Evolutionary conservation across 2,113 vertebrate genomes (phyloP), one percentile per base, ranked within the genome.

Genomic region (Peromyscus polionotus): DNA sequence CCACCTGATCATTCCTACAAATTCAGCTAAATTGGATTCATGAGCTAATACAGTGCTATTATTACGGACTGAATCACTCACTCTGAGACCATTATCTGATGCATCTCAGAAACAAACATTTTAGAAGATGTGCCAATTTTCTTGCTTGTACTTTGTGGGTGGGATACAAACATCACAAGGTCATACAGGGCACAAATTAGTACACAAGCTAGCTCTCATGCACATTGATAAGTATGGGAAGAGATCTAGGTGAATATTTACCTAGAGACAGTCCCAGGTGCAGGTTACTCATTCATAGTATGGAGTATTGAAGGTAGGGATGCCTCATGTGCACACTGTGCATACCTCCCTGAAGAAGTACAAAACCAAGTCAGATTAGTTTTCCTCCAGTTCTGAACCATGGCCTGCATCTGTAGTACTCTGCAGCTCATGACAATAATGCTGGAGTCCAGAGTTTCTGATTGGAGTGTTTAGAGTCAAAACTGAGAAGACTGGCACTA

Each of bases 11-110:
- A 12, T 77, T 81, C 68, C 48, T 68, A 59, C 4, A 1, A 68
- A 97, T 80, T 39, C 1, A 70, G 10, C 97, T 95, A 94, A 89
- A 87, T 45, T 39, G 87, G 76, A 91, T 96, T 24, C 67, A 86
- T 24, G 59, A 96, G 88, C 73, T 81, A 85, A 61, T 91, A 68
- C n/a, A 65, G 28, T 59, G 26, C 96, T 93, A 88, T 94, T 96
- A 94, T 88, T 96, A 94, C 87, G 31, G 48, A 57, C 59, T 97
- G 86, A 97, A 86, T 98, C 96, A 97, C 79, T 96, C 91, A 95
- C 91, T 97, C 72, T 70, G 81, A 97, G 96, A 48, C 76, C 68
- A 91, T 97, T 92, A 98, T 93, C 70, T 91, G 95, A 92, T 83
- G 39, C 67, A 90, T 94, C 85, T 92, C 85, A 93, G 88, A 96